phyloP scores from a whole-genome alignment of 1,140 invertebrate genomes.

The Helicoverpa armigera region DNA sequence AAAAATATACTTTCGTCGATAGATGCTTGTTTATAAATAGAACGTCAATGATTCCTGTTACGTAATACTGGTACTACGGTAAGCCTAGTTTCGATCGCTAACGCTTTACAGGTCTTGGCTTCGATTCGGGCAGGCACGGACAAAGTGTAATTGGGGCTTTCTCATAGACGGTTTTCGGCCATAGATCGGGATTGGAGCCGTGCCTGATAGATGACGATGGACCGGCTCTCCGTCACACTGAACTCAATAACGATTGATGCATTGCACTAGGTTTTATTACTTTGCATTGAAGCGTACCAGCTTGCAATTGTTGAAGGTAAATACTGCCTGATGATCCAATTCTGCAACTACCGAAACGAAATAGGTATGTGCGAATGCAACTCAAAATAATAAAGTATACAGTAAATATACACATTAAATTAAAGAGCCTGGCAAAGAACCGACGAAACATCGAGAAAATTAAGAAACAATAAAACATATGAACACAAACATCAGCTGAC shows the following conservation, averaged over 20 bases:
- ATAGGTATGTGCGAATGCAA: too few relatives aligned
- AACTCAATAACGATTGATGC: neutral
- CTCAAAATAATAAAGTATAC: too few relatives aligned
- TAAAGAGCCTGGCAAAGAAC: conserved; percentile 7
- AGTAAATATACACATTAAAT: neutral
- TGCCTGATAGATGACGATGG: conserved; percentile 3
- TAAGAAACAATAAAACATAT: conserved; percentile 40
- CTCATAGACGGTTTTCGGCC: conserved; percentile 6
- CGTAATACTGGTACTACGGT: neutral
- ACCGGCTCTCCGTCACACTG: neutral
- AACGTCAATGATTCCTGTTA: neutral
- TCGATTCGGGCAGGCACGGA: neutral
- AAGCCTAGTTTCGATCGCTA: conserved; percentile 4
- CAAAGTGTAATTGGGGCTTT: conserved; percentile 38
- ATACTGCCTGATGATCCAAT: too few relatives aligned
- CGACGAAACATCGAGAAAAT: conserved; percentile 15
- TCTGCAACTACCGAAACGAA: too few relatives aligned
- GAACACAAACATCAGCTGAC: conserved; percentile 36
- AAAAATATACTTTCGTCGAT: neutral
- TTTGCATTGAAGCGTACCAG: neutral
- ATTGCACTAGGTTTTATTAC: neutral
- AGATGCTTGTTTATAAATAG: neutral
- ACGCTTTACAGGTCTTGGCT: conserved; percentile 25
- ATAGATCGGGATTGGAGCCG: conserved; percentile 21
- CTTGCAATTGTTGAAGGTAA: neutral